Evolutionary conservation across 2,797 vertebrate genomes (phyloP).

Genomic region (Oceanodroma leucorhoa): DNA sequence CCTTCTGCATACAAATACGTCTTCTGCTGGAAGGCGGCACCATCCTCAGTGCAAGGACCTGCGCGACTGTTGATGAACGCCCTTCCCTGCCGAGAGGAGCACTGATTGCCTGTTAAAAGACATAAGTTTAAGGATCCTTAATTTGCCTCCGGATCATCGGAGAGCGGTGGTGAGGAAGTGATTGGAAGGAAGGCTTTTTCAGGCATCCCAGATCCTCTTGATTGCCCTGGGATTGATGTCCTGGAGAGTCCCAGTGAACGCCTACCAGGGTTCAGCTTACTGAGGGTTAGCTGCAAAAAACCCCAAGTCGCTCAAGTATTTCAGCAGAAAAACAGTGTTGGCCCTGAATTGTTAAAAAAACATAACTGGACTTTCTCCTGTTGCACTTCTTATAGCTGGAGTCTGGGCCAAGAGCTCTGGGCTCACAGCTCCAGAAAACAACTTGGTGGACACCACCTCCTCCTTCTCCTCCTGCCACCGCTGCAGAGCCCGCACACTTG

Average conservation of each 20-base stretch:
- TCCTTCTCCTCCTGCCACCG: neutral
- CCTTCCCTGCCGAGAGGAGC: neutral
- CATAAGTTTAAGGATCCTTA: neutral
- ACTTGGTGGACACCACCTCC: neutral
- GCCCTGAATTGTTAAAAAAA: neutral
- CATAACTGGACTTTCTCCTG: neutral
- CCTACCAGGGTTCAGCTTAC: neutral
- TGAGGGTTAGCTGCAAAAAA: neutral
- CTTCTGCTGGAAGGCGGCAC: neutral
- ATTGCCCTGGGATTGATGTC: neutral
- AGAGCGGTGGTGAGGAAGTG: neutral
- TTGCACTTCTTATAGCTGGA: neutral
- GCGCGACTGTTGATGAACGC: accelerated
- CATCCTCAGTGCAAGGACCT: neutral
- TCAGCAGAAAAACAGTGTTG: neutral
- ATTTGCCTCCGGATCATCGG: neutral
- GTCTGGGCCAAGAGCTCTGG: neutral
- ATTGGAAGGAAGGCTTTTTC: neutral
- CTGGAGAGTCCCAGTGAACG: neutral
- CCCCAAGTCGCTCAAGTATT: too few species aligned
- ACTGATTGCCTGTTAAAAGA: neutral
- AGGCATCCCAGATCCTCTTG: neutral
- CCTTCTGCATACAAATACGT: neutral
- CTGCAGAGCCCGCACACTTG: neutral
- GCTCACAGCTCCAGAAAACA: neutral